A percentile compares a stretch with the other conserved stretches of the same genome.
Conservation (phyloP, 1,140 invertebrate genomes). For the Drosophila novamexicana region DNA sequence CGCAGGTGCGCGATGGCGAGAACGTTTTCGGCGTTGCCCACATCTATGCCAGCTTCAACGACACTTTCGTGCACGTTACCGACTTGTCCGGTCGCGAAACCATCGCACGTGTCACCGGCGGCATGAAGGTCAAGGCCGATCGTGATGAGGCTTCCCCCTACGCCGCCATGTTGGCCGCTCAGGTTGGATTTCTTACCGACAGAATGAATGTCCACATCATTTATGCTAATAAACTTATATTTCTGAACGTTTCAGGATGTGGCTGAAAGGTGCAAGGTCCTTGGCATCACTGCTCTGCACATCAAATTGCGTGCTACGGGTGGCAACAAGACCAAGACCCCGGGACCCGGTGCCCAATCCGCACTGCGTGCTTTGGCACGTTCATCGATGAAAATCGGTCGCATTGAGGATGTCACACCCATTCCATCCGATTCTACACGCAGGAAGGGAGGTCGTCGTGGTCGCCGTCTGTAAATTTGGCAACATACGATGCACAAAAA, state of each 20-base stretch:
- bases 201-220: neutral
- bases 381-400: constrained; percentile 99
- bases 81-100: constrained; percentile 99
- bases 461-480: constrained; percentile 95
- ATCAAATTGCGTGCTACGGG: constrained; percentile 99
- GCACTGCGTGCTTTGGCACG: constrained; percentile 98
- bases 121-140: constrained; percentile 99
- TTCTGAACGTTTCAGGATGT: constrained; percentile 91
- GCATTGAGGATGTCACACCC: constrained; percentile 99
- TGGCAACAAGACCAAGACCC: constrained; percentile 99
- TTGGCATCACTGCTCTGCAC: constrained; percentile 99
- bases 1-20: constrained; percentile 98
- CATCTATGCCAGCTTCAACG: constrained; percentile 99
- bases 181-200: constrained; percentile 89
- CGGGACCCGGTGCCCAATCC: constrained; percentile 99
- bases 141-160: constrained; percentile 99
- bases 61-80: constrained; percentile 99
- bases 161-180: constrained; percentile 99
- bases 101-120: constrained; percentile 98
- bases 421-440: constrained; percentile 99
- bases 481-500: neutral
- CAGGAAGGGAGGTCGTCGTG: constrained; percentile 99
- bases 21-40: constrained; percentile 99
- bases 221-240: neutral
- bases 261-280: constrained; percentile 98